Conservation (phyloP, 2,797 vertebrate genomes). For the Rhinophrynus dorsalis region DNA sequence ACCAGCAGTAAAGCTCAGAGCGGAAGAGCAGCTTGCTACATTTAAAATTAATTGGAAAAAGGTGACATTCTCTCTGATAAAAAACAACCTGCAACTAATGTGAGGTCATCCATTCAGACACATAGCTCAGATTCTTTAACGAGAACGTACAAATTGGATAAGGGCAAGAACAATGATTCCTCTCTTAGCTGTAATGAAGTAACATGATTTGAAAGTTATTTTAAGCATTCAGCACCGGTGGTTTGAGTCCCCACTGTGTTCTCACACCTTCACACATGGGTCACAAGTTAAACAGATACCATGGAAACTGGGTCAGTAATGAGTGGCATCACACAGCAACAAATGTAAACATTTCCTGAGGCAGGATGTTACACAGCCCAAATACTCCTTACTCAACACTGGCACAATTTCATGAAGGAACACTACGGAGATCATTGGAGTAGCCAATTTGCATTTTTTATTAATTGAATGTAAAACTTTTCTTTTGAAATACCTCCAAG, state of each 20-base stretch:
- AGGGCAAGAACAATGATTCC: slow-evolving; percentile 1
- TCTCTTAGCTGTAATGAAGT: not conserved
- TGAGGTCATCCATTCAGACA: not conserved
- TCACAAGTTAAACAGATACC: slow-evolving; percentile 7
- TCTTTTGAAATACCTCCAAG: too few relatives aligned
- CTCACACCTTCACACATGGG: slow-evolving; percentile 26
- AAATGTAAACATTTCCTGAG: slow-evolving; percentile 1
- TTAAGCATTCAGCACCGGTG: not conserved
- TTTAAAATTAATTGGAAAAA: not conserved
- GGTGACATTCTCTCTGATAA: not conserved
- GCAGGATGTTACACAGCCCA: not conserved
- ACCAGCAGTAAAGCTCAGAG: not conserved
- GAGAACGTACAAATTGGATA: not conserved
- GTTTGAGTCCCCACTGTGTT: slow-evolving; percentile 2
- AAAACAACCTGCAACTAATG: not conserved
- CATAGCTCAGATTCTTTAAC: not conserved
- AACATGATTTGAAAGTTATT: not conserved
- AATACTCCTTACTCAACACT: not conserved
- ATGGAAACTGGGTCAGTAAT: slow-evolving; percentile 16
- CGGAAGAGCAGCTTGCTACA: not conserved
- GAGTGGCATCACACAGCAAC: not conserved
- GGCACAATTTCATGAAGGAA: too few relatives aligned
- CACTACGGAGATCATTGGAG: too few relatives aligned
- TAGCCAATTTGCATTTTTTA: too few relatives aligned
- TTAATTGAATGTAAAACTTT: too few relatives aligned